Percentiles rank a stretch among this genome's conserved stretches.
phyloP scores from a whole-genome alignment of 2,888 invertebrate species.

The Galerucella calmariensis region DNA sequence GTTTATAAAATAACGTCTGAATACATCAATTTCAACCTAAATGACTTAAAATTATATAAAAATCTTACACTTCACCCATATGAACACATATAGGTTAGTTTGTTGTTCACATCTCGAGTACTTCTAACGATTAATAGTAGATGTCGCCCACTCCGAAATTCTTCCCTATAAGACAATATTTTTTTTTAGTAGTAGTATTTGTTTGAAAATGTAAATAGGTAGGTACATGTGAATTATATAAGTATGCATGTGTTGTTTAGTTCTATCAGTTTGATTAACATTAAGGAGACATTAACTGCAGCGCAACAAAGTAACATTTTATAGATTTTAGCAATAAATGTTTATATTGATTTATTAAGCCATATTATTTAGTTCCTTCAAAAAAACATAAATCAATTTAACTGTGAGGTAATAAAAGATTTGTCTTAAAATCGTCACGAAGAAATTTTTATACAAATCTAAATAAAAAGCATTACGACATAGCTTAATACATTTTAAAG shows the following conservation, averaged over 20 bases:
- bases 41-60: no score
- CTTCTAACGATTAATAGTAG: no score
- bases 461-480: not conserved
- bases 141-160: no score
- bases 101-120: no score
- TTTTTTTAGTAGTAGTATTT: no score
- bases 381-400: conserved; percentile 14
- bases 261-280: not conserved
- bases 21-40: no score
- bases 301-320: conserved; percentile 10
- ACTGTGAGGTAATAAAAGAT: conserved; percentile 15
- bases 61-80: no score
- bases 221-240: not conserved
- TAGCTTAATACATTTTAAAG: not conserved
- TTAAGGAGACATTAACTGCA: not conserved
- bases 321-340: conserved; percentile 17
- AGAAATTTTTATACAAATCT: conserved; percentile 2
- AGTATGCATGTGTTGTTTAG: not conserved
- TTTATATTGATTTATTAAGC: conserved; percentile 18
- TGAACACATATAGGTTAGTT: no score
- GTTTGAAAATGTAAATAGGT: no score
- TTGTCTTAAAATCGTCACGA: not conserved
- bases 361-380: conserved; percentile 6
- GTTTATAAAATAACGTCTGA: no score
- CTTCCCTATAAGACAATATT: no score